Evolutionary conservation across 2,113 vertebrate species (phyloP), one percentile per base, ranked within the genome.

Genomic region (Tretioscincus oriximinensis): DNA sequence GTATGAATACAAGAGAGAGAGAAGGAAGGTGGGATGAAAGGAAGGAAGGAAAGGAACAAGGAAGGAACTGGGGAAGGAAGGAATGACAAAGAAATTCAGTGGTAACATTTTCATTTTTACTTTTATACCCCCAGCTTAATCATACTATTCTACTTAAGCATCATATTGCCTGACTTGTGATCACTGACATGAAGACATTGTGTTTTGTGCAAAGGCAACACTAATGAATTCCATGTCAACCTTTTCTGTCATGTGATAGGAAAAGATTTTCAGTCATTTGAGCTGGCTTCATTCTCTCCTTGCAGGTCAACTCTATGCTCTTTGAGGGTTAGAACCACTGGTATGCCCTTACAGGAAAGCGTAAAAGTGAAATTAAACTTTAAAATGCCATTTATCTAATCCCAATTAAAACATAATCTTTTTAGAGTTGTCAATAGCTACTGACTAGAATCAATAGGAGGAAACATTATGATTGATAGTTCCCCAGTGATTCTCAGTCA

Each of bases 391-490:
- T 95, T 92, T 94, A 92, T 95, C 94, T 90, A 90, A 94, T 94
- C 93, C 92, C 94, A 96, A 96, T 97, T 96, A 96, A 96, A 96
- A 94, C 91, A 92, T 96, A 95, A 96, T 96, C 95, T 95, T 95
- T 96, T 95, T 92, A 93, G 92, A 87, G 78, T 88, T 95, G 96
- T 95, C 95, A 93, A 97, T 96, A 95, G 83, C 80, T 88, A 89
- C 92, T 86, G 92, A 90, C 94, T 92, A 78, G 89, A 91, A 96
- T 97, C 96, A 90, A 96, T 96, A 95, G 78, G 80, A 84, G 88
- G 89, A 81, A 90, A 93, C 88, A 91, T 92, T 94, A 93, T 93
- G 93, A 95, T 89, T 95, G 95, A 93, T 94, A 85, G 87, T 93
- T 94, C 91, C 89, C 90, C 88, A 90, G 92, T 63, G 91, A 91